Conservation (phyloP, 2,113 vertebrate species). For the Ellobius talpinus region DNA sequence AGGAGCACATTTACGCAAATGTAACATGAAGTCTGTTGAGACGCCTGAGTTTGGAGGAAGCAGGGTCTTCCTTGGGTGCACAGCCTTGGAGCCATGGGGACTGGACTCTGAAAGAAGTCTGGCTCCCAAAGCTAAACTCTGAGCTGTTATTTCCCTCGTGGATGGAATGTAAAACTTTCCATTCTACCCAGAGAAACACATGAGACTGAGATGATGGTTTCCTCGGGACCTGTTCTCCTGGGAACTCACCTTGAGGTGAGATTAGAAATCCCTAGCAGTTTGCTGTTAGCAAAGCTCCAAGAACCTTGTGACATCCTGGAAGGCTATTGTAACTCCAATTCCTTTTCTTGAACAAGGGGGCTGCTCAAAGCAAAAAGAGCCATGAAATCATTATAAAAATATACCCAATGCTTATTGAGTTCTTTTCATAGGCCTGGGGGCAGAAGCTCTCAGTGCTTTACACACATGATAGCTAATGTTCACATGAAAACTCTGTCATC, state of each 20-base stretch:
- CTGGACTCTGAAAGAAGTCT: background rate
- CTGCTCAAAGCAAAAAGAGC: background rate
- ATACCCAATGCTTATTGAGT: background rate
- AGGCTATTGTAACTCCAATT: background rate
- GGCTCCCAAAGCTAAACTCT: background rate
- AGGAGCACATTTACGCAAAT: background rate
- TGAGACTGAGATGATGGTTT: background rate
- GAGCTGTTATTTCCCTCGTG: background rate
- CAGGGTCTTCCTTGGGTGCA: background rate
- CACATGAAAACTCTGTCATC: background rate
- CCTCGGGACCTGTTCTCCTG: background rate
- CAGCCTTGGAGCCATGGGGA: background rate
- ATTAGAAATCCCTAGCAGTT: background rate
- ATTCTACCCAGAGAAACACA: background rate
- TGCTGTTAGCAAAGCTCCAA: no score
- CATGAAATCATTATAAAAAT: background rate
- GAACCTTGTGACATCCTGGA: rapidly evolving
- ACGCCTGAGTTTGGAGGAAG: background rate
- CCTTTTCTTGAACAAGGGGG: background rate
- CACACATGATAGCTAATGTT: background rate
- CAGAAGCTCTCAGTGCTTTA: background rate
- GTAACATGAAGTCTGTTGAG: background rate
- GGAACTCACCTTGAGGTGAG: background rate
- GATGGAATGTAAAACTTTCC: background rate
- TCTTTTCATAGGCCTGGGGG: background rate